A percentile compares a stretch with the other conserved stretches of the same genome.
phyloP scores from a whole-genome alignment of 2,888 invertebrate species.

The Cepaea hortensis region DNA sequence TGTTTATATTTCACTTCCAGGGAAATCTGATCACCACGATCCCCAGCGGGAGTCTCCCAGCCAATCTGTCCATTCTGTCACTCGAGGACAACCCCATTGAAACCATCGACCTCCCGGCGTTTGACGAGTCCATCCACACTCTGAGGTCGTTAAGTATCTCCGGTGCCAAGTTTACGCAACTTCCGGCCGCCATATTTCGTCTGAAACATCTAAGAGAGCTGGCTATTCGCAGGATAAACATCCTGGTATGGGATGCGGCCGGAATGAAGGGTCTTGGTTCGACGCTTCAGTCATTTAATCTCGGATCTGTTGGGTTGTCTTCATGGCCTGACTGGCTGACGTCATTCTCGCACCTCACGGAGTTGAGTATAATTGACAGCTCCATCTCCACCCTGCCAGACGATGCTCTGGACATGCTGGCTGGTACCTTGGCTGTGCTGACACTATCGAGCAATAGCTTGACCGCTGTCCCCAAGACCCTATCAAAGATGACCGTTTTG shows the following conservation, averaged over 20 bases:
- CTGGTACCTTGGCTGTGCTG: not conserved
- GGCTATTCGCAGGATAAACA: not conserved
- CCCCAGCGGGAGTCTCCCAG: too few species aligned
- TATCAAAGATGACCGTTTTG: not conserved
- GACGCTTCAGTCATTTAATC: not conserved
- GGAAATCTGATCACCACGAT: too few species aligned
- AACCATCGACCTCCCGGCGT: not conserved
- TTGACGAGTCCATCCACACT: not conserved
- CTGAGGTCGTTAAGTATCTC: not conserved
- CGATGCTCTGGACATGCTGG: not conserved
- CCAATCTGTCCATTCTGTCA: too few species aligned
- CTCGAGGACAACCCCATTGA: too few species aligned
- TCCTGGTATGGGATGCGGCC: not conserved
- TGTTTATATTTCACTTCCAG: too few species aligned
- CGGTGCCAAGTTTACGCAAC: not conserved
- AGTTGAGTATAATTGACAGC: not conserved
- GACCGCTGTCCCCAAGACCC: not conserved
- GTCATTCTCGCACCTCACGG: not conserved
- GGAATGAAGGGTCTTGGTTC: not conserved
- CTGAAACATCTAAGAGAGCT: not conserved
- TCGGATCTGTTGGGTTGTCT: not conserved
- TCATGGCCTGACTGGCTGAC: not conserved
- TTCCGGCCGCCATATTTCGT: not conserved
- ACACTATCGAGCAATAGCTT: not conserved
- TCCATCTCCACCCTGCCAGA: not conserved